Conservation (phyloP, 2,797 vertebrate species). For the Cryptoblepharus egeriae region DNA sequence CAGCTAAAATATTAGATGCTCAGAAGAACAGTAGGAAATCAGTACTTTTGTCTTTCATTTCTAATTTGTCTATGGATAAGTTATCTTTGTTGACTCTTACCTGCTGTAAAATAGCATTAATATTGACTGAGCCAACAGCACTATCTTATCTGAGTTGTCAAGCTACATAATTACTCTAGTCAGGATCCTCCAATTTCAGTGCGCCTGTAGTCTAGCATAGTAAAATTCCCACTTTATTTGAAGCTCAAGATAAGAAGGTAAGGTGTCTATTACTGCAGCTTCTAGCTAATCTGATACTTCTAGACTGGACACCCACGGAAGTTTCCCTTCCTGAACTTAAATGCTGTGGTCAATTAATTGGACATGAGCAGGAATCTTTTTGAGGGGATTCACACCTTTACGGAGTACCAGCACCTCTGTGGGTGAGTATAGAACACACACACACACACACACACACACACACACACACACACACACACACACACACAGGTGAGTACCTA, state of each 20-base stretch:
- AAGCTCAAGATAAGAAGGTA: not conserved
- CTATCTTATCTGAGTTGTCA: not conserved
- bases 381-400: too few relatives aligned
- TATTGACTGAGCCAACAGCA: not conserved
- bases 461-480: too few relatives aligned
- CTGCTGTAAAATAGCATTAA: not conserved
- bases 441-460: too few relatives aligned
- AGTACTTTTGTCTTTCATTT: not conserved
- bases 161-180: not conserved
- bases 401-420: too few relatives aligned
- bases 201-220: not conserved
- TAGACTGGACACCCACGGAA: not conserved
- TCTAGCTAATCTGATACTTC: not conserved
- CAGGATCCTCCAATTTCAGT: not conserved
- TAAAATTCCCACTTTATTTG: not conserved
- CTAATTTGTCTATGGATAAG: not conserved
- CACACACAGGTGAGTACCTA: too few relatives aligned
- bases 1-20: not conserved
- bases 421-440: too few relatives aligned
- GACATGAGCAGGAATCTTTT: too few relatives aligned
- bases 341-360: too few relatives aligned
- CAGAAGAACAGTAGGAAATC: not conserved
- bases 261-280: not conserved
- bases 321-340: not conserved
- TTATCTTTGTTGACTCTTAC: not conserved